Percentiles rank a stretch among this genome's conserved stretches.
Conservation (phyloP, 2,113 vertebrate genomes). For the Cromileptes altivelis region DNA sequence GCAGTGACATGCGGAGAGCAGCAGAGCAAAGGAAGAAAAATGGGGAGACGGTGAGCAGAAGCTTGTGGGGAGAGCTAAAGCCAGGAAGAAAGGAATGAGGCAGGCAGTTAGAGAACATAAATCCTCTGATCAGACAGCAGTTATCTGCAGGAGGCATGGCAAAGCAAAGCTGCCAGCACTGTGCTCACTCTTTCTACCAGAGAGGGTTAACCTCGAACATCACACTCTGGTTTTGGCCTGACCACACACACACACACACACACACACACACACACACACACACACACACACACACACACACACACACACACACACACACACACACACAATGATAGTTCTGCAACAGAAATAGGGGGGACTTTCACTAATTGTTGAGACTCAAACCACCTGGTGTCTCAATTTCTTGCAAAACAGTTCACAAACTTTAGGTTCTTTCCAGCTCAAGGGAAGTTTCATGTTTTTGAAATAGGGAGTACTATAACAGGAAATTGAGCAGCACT, state of each 20-base stretch:
- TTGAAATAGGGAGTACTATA: neutral
- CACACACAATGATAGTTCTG: neutral
- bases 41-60: constrained; percentile 15
- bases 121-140: constrained; percentile 55
- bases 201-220: constrained; percentile 14
- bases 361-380: neutral
- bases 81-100: constrained; percentile 33
- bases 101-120: constrained; percentile 42
- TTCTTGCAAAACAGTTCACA: neutral
- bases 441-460: neutral
- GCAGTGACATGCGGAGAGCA: constrained; percentile 9
- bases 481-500: neutral
- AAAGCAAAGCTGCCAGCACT: constrained; percentile 22
- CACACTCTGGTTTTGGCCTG: constrained; percentile 3
- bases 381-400: constrained; percentile 5
- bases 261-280: constrained; percentile 15
- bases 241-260: constrained; percentile 9
- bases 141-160: constrained; percentile 36
- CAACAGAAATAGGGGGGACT: neutral
- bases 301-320: constrained; percentile 1
- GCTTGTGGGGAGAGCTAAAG: constrained; percentile 19
- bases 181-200: neutral
- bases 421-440: constrained; percentile 61
- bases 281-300: neutral
- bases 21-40: constrained; percentile 28